phyloP scores from a whole-genome alignment of 2,113 vertebrate species.

The Hystrix cristata region DNA sequence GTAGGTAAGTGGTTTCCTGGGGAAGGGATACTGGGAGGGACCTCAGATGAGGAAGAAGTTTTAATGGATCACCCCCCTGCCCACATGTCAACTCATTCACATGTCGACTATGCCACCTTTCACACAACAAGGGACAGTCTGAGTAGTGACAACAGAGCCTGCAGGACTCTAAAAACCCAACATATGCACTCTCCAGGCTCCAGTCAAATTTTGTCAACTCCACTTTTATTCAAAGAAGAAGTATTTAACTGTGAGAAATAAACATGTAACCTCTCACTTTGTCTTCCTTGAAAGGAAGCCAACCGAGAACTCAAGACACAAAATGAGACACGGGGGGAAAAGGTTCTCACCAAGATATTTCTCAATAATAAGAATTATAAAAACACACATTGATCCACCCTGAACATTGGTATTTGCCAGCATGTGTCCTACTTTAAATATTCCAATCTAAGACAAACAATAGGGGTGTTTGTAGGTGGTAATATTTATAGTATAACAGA shows the following conservation, averaged over 20 bases:
- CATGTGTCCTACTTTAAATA: background rate
- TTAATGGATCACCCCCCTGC: background rate
- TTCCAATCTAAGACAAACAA: background rate
- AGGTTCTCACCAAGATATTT: background rate
- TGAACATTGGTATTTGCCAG: background rate
- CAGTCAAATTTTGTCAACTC: background rate
- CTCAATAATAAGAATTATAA: background rate
- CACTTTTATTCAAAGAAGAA: background rate
- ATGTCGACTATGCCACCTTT: background rate
- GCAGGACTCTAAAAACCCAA: background rate
- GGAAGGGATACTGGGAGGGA: background rate
- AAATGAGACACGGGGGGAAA: background rate
- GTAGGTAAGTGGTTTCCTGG: background rate
- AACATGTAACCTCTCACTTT: background rate
- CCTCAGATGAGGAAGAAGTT: background rate
- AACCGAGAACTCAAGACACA: background rate
- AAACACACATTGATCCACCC: background rate
- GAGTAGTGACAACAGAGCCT: background rate
- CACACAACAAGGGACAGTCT: background rate
- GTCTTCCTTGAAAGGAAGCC: constrained; percentile 1
- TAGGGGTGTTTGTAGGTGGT: background rate
- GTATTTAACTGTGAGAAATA: constrained; percentile 12
- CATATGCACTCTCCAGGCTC: background rate
- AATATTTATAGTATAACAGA: background rate
- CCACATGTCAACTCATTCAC: background rate